Evolutionary conservation across 1,140 invertebrate species (phyloP).

Genomic region (Drosophila guanche): DNA sequence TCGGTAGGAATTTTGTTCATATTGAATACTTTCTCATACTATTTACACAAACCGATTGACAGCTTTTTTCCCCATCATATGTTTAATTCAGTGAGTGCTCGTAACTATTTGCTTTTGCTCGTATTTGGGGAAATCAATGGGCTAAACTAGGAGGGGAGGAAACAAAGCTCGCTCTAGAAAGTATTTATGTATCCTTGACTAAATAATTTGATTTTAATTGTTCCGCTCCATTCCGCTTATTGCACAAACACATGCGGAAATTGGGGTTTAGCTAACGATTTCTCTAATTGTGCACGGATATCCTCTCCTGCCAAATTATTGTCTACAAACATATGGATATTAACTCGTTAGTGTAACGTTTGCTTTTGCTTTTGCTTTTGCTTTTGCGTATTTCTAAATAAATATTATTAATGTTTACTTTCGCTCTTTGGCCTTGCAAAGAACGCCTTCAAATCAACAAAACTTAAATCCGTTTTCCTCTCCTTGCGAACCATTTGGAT

Average conservation of each 20-base stretch:
- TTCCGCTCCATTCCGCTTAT: constrained; percentile 8
- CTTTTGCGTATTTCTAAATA: constrained; percentile 34
- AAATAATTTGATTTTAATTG: constrained; percentile 44
- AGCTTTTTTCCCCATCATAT: constrained; percentile 2
- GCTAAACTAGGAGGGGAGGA: constrained; percentile 2
- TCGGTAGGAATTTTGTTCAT: constrained; percentile 78
- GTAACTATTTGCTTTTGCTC: constrained; percentile 18
- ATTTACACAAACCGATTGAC: constrained; percentile 65
- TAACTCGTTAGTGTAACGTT: constrained; percentile 45
- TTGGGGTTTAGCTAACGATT: constrained; percentile 60
- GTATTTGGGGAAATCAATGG: constrained; percentile 27
- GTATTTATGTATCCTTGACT: constrained; percentile 22
- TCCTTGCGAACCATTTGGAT: no score
- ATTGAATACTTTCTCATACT: constrained; percentile 65
- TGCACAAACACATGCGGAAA: constrained; percentile 44
- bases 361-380: constrained; percentile 9
- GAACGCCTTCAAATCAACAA: constrained; percentile 28
- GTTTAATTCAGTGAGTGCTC: constrained; percentile 8
- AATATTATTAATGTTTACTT: constrained; percentile 38
- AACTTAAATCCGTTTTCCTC: constrained; percentile 26
- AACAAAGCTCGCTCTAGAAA: constrained; percentile 45
- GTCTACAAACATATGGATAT: constrained; percentile 74
- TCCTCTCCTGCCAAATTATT: constrained; percentile 67
- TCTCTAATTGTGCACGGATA: constrained; percentile 50
- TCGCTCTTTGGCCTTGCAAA: constrained; percentile 25